Conservation (phyloP, 1,140 invertebrate species). For the Eurosta solidaginis region DNA sequence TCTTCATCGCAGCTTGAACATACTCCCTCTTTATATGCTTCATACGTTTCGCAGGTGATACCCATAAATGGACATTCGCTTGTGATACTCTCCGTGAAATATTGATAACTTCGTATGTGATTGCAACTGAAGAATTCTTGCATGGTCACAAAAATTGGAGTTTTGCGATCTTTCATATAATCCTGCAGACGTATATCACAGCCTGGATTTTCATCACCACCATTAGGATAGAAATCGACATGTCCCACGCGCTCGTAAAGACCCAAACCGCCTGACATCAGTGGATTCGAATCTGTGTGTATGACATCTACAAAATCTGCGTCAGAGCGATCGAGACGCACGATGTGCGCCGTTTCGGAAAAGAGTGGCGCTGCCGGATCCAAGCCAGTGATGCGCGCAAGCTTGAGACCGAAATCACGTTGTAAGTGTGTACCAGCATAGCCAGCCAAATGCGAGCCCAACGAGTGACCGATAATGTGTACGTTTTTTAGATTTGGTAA, state of each 20-base stretch:
- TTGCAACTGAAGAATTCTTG: conserved; percentile 81
- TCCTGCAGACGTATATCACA: conserved; percentile 75
- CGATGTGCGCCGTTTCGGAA: conserved; percentile 77
- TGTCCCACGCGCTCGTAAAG: conserved; percentile 81
- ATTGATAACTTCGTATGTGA: conserved; percentile 82
- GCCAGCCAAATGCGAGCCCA: conserved; percentile 84
- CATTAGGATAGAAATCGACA: conserved; percentile 90
- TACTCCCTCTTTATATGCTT: conserved; percentile 72
- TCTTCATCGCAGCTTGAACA: conserved; percentile 74
- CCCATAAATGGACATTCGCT: conserved; percentile 74
- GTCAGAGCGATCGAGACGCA: conserved; percentile 82
- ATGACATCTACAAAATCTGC: conserved; percentile 85
- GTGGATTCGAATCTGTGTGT: conserved; percentile 83
- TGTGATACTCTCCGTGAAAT: conserved; percentile 85
- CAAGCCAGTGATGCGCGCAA: conserved; percentile 75
- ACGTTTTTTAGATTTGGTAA: conserved; percentile 66
- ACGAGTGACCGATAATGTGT: conserved; percentile 88
- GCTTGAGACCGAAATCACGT: conserved; percentile 67
- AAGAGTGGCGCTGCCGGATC: conserved; percentile 94
- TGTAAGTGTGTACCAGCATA: conserved; percentile 78
- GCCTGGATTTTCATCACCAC: conserved; percentile 82
- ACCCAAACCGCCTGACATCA: conserved; percentile 82
- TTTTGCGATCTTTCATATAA: conserved; percentile 67
- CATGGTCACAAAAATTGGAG: conserved; percentile 67
- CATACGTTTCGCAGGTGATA: conserved; percentile 78